Evolutionary conservation across 2,113 vertebrate species (phyloP), one percentile per base, ranked within the genome.

Genomic region (Lamprotornis superbus): DNA sequence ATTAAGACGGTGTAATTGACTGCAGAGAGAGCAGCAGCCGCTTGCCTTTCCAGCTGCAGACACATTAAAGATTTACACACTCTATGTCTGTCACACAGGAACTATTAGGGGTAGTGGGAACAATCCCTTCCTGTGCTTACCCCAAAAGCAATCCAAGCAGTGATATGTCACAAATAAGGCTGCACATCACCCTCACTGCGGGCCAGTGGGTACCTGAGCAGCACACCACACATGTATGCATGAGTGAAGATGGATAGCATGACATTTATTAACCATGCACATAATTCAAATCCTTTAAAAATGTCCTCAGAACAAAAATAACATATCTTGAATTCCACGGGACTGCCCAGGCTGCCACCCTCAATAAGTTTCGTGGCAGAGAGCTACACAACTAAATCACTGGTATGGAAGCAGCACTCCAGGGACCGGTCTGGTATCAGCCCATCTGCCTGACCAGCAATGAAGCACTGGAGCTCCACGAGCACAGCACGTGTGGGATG

Each of bases 241-340:
- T 42, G 74, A 60, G 65, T 93, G 67, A 42, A 87, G 94, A 83
- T 33, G 63, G 87, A 82, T 55, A 90, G 65, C 55, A 80, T 77
- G 88, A 75, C 90, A 93, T 92, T 91, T 95, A 95, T 94, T 93
- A 96, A 89, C 88, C 94, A 94, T 76, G 90, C 83, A 94, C 83
- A 76, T 87, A 96, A 96, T 92, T 95, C 90, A 93, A 96, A 86
- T 47, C 79, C 76, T 95, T 93, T 92, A 92, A 78, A 95, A 90
- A 81, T 4, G 0, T 94, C 77, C 80, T 92, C 69, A 35, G 76
- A 95, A 94, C 68, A 83, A 92, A 97, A 97, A 92, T 55, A 95
- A 93, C 78, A 4, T n/a, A 42, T 68, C 93, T 83, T 15, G 64
- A 60, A 87, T 90, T 96, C 83, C 83, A 86, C 31, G 5, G 92